These are phyloP conservation scores for Aproaerema taeniolella DNA, from an alignment of 2,888 invertebrate genomes.

Conservation along the genomic window DNA sequence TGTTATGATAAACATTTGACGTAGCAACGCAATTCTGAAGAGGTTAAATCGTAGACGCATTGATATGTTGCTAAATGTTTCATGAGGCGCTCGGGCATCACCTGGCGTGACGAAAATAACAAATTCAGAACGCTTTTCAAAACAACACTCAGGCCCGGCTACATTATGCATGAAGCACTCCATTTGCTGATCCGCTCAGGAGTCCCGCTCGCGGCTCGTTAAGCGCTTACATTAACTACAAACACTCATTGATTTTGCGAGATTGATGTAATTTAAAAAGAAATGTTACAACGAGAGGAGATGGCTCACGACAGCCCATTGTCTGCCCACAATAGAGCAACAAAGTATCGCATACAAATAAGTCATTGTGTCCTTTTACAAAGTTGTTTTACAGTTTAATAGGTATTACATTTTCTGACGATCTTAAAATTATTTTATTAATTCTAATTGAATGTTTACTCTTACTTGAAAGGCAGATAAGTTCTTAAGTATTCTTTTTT, in stretches of 20 bases:
- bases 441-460: too few relatives aligned
- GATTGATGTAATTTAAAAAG: slow-evolving; percentile 60
- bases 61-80: slow-evolving; percentile 68
- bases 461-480: too few relatives aligned
- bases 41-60: slow-evolving; percentile 30
- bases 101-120: slow-evolving; percentile 74
- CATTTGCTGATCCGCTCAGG: slow-evolving; percentile 76
- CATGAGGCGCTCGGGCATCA: slow-evolving; percentile 67
- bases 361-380: not conserved
- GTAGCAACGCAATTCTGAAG: too few relatives aligned
- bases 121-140: slow-evolving; percentile 75
- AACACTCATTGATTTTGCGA: slow-evolving; percentile 73
- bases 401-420: too few relatives aligned
- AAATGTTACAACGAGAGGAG: slow-evolving; percentile 3
- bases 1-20: too few relatives aligned
- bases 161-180: slow-evolving; percentile 78
- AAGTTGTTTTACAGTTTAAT: too few relatives aligned
- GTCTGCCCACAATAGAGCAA: slow-evolving; percentile 6
- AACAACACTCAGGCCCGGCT: slow-evolving; percentile 72
- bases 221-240: slow-evolving; percentile 75
- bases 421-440: too few relatives aligned
- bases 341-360: slow-evolving; percentile 6
- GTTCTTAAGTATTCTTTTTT: too few relatives aligned
- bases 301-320: not conserved
- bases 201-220: slow-evolving; percentile 74